phyloP scores from a whole-genome alignment of 2,797 vertebrate genomes.

The Melopsittacus undulatus region DNA sequence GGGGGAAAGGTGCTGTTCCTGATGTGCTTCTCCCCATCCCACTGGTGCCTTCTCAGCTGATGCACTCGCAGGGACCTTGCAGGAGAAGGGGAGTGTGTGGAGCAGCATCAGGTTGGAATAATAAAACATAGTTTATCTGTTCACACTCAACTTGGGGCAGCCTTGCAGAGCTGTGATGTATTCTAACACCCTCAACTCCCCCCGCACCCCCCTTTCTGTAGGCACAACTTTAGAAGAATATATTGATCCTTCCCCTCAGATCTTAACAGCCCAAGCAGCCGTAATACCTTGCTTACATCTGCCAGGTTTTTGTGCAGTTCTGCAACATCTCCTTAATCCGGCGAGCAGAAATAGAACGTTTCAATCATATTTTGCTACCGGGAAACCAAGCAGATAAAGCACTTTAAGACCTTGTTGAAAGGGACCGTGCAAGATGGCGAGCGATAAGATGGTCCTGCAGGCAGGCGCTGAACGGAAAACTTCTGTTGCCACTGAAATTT shows the following conservation, averaged over 20 bases:
- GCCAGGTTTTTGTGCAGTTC: constrained; percentile 75
- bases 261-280: constrained; percentile 72
- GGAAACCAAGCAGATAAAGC: constrained; percentile 77
- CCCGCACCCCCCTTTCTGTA: not conserved
- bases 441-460: constrained; percentile 70
- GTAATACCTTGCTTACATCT: constrained; percentile 82
- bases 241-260: constrained; percentile 76
- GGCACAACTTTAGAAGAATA: constrained; percentile 65
- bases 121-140: constrained; percentile 14
- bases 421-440: constrained; percentile 73
- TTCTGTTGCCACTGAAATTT: constrained; percentile 76
- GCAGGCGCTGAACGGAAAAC: constrained; percentile 68
- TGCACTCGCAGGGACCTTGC: constrained; percentile 1
- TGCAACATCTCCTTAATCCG: constrained; percentile 80
- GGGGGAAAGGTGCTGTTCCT: not conserved
- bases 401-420: constrained; percentile 80
- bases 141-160: constrained; percentile 19
- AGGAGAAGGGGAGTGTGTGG: not conserved
- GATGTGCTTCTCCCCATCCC: fast-evolving
- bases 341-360: constrained; percentile 81
- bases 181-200: constrained; percentile 28
- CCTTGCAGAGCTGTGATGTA: not conserved
- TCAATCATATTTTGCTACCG: constrained; percentile 82
- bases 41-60: fast-evolving
- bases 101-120: not conserved